Evolutionary conservation across 2,113 vertebrate genomes (phyloP), one percentile per base, ranked within the genome.

Genomic region (Tautogolabrus adspersus): DNA sequence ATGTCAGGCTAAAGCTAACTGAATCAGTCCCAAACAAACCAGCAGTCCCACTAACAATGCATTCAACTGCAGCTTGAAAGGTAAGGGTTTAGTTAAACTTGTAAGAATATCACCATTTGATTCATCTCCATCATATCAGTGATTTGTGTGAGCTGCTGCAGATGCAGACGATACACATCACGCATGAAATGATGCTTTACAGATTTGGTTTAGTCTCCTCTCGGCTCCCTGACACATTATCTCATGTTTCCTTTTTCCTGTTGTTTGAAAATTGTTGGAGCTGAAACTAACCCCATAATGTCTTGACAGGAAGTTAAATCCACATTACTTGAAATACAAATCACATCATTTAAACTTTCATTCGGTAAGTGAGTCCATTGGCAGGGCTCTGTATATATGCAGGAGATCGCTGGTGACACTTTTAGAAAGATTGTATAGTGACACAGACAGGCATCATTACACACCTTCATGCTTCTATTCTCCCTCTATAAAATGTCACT

Each of bases 391-490:
- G 46, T 55, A 63, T 57, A 13, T 49, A 19, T 19, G 47, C 47
- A 34, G 11, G 10, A 9, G 40, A 42, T 80, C 18, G 18, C 67
- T 40, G 55, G 46, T 79, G 74, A 72, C 66, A 75, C 56, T 72
- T 57, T 68, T 12, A 68, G 70, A 73, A 64, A 64, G 77, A 88
- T 57, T 75, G 58, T 49, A 51, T 46, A 65, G 79, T 60, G 66
- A 70, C 78, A 77, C 76, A 81, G 76, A 77, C 73, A 81, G 75
- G 70, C 74, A 63, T 84, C 87, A 88, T 90, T 81, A 84, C 79
- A 85, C 80, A 85, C 83, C 82, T 87, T 72, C 66, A 88, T 73
- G 79, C 82, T 79, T 88, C 75, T 77, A 64, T 78, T 86, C 72
- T 75, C 67, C 37, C 54, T 62, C 59, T 44, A 62, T 78, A 60